These are phyloP conservation scores for Diploscapter pachys DNA, from an alignment of 1,140 invertebrate species.

Conservation along the genomic window DNA sequence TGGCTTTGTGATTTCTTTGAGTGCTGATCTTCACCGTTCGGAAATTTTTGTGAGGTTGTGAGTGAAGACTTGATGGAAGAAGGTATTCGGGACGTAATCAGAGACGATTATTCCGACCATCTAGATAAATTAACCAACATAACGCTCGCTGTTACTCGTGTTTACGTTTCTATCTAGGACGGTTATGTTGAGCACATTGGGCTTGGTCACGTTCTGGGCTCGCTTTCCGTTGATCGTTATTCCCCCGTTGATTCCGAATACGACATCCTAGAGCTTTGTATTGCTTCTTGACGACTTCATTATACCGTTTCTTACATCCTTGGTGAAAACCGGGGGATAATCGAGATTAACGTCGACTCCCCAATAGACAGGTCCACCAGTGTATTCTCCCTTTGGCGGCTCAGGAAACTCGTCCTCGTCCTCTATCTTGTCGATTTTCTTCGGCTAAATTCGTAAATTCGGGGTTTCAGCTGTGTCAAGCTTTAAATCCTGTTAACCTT, in stretches of 20 bases:
- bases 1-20: too few species aligned
- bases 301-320: background rate
- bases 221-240: conserved; percentile 17
- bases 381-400: background rate
- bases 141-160: background rate
- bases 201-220: conserved; percentile 1
- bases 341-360: background rate
- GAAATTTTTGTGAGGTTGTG: conserved; percentile 32
- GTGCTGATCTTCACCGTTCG: background rate
- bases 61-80: conserved; percentile 34
- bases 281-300: too few species aligned
- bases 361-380: background rate
- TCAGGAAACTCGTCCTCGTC: background rate
- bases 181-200: conserved; percentile 14
- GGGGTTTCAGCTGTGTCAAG: background rate
- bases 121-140: conserved; percentile 18
- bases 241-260: conserved; percentile 26
- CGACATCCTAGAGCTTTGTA: conserved; percentile 1
- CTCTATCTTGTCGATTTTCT: background rate
- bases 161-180: conserved; percentile 14
- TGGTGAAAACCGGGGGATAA: conserved; percentile 7
- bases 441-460: background rate
- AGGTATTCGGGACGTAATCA: conserved; percentile 41
- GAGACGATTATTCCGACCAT: conserved; percentile 37
- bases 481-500: background rate